Conservation (phyloP, 1,140 invertebrate species). For the Vollenhovia emeryi region DNA sequence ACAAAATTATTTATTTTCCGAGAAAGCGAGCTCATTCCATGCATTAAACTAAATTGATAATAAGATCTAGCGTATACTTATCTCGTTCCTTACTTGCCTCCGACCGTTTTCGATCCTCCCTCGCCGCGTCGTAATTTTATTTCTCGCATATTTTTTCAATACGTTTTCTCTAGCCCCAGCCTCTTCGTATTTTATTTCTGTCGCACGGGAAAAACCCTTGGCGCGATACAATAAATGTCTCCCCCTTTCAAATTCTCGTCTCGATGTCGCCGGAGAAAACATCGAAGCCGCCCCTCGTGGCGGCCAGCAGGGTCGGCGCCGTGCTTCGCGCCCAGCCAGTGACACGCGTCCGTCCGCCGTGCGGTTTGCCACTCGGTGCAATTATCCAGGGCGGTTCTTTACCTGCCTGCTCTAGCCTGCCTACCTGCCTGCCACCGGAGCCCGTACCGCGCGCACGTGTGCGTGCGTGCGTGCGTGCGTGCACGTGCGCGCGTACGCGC, state of each 20-base stretch:
- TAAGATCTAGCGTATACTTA: neutral
- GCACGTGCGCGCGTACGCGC: neutral
- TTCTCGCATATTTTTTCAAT: neutral
- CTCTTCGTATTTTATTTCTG: neutral
- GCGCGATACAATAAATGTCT: neutral
- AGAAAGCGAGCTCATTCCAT: neutral
- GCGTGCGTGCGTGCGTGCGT: neutral
- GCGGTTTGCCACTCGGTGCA: slow-evolving; percentile 59
- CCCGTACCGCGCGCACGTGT: neutral
- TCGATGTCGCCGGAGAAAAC: slow-evolving; percentile 27
- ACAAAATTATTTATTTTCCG: slow-evolving; percentile 10
- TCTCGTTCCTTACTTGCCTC: neutral
- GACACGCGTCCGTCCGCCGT: slow-evolving; percentile 37
- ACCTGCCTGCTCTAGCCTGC: neutral
- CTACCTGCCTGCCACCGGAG: neutral
- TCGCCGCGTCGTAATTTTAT: neutral
- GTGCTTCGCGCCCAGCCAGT: slow-evolving; percentile 55
- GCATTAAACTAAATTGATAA: neutral
- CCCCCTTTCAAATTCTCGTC: neutral
- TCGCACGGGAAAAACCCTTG: neutral
- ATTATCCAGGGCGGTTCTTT: slow-evolving; percentile 60
- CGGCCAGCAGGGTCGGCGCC: slow-evolving; percentile 32
- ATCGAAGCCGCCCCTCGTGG: slow-evolving; percentile 47
- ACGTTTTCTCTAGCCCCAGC: neutral
- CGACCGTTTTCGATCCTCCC: neutral